A percentile compares a stretch with the other conserved stretches of the same genome.
Evolutionary conservation across 2,888 invertebrate species (phyloP).

Genomic region (Neoascia interrupta): DNA sequence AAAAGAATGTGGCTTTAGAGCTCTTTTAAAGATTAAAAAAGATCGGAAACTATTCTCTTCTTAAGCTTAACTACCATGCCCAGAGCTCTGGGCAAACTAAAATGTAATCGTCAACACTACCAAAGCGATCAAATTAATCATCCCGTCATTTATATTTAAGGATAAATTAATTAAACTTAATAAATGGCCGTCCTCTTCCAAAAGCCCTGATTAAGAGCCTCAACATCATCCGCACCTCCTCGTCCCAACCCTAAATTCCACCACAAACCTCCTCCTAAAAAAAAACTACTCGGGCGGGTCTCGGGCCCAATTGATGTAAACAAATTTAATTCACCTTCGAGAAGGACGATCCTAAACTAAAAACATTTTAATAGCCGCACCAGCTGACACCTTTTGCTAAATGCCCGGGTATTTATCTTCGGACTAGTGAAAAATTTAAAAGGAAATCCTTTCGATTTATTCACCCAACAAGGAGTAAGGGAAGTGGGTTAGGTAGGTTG

Average conservation of each 20-base stretch:
- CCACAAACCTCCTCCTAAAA: background rate
- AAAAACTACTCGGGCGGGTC: too few species aligned
- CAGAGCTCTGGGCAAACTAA: too few species aligned
- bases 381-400: conserved; percentile 60
- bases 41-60: too few species aligned
- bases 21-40: too few species aligned
- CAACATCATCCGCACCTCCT: background rate
- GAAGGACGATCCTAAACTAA: background rate
- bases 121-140: too few species aligned
- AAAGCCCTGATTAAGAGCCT: conserved; percentile 22
- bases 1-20: too few species aligned
- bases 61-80: too few species aligned
- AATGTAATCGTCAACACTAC: too few species aligned
- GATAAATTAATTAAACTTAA: background rate
- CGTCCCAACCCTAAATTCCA: background rate
- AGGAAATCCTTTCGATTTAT: conserved; percentile 56
- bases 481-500: too few species aligned
- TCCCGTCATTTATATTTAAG: too few species aligned
- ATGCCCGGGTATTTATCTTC: conserved; percentile 50
- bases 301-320: conserved; percentile 21
- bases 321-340: conserved; percentile 29
- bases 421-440: too few species aligned
- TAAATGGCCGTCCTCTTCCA: conserved; percentile 2
- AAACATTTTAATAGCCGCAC: conserved; percentile 40
- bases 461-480: conserved; percentile 4